These are phyloP conservation scores for Sciaenops ocellatus DNA, from an alignment of 2,797 vertebrate genomes.

Conservation along the genomic window DNA sequence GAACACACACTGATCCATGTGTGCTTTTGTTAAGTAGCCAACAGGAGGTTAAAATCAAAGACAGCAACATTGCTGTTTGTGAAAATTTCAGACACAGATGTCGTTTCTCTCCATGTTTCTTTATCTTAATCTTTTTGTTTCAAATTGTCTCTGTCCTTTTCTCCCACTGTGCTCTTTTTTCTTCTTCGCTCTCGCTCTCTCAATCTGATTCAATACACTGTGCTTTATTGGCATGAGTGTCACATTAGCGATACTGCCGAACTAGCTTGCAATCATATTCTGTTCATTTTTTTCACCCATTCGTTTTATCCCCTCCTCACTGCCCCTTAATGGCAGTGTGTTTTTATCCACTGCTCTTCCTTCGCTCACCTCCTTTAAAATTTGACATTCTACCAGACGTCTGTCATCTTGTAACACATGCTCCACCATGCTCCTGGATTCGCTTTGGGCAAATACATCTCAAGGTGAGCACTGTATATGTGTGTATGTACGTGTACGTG, in stretches of 20 bases:
- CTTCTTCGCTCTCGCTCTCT: conserved; percentile 20
- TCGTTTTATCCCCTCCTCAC: conserved; percentile 30
- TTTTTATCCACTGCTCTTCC: conserved; percentile 44
- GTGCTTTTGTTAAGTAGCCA: conserved; percentile 47
- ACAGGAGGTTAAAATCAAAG: conserved; percentile 36
- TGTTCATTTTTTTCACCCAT: conserved; percentile 46
- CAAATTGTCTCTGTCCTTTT: conserved; percentile 18
- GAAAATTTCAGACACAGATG: neutral
- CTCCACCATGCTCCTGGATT: conserved; percentile 73
- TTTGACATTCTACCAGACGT: conserved; percentile 67
- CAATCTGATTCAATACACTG: conserved; percentile 44
- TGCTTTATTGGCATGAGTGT: conserved; percentile 50
- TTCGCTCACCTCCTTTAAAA: conserved; percentile 51
- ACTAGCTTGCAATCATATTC: conserved; percentile 49
- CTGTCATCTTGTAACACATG: conserved; percentile 75
- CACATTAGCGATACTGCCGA: conserved; percentile 53
- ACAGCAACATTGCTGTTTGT: conserved; percentile 9
- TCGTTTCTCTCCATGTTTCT: conserved; percentile 21
- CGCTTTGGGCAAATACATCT: conserved; percentile 78
- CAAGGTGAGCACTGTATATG: conserved; percentile 64
- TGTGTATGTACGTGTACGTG: conserved; percentile 12
- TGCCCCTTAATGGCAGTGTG: conserved; percentile 34
- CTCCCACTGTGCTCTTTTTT: conserved; percentile 17
- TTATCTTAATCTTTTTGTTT: conserved; percentile 18
- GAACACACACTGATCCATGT: conserved; percentile 41